Percentiles rank a stretch among this genome's conserved stretches.
These are phyloP conservation scores for Pseudorhiza aurosa DNA, from an alignment of 30 jellyfish, hydroid and myxozoan species.

Conservation along the genomic window DNA sequence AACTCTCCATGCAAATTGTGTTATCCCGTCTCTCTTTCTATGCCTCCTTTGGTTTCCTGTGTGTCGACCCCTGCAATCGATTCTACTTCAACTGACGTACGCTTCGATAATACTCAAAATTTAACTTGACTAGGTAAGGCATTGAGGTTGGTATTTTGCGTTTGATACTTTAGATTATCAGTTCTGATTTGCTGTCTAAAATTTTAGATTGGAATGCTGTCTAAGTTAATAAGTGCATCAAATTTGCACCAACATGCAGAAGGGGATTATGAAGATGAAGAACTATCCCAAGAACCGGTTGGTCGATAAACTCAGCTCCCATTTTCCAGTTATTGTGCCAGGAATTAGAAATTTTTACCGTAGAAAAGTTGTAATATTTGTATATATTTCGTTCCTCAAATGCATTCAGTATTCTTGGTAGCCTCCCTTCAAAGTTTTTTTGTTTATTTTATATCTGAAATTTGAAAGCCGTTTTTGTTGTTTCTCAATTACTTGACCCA, in stretches of 20 bases:
- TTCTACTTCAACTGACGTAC: no score
- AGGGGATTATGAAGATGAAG: neutral
- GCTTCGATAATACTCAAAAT: no score
- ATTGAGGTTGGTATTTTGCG: no score
- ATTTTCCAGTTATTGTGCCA: neutral
- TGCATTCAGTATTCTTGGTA: neutral
- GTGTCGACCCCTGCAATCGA: no score
- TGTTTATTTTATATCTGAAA: no score
- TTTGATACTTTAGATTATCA: no score
- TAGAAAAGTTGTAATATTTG: neutral
- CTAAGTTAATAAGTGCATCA: constrained; percentile 23
- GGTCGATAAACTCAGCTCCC: neutral
- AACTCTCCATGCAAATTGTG: neutral
- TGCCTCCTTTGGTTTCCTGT: no score
- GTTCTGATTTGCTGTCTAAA: neutral
- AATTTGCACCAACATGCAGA: constrained; percentile 2
- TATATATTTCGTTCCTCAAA: neutral
- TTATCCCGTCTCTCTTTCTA: no score
- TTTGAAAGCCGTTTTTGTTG: no score
- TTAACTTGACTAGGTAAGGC: no score
- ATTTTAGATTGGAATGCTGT: constrained; percentile 43
- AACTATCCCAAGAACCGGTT: neutral
- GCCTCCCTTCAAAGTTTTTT: neutral
- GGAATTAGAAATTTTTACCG: neutral
- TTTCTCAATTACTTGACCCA: no score